Evolutionary conservation across 2,797 vertebrate species (phyloP).

Genomic region (Oceanodroma leucorhoa): DNA sequence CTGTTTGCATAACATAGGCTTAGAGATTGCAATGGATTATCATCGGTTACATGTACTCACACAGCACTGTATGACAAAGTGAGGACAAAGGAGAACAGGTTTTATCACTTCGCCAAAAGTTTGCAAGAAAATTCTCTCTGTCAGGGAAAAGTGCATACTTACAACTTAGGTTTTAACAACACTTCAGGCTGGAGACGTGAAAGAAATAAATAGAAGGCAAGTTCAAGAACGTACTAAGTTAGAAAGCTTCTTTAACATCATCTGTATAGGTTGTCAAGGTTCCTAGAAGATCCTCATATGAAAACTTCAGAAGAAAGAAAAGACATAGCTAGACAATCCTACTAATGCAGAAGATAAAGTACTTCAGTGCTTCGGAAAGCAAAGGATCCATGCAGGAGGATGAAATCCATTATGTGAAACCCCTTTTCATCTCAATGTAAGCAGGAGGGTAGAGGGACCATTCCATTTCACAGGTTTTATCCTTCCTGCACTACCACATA

Average conservation of each 20-base stretch:
- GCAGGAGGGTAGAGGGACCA: not conserved
- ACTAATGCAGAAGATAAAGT: not conserved
- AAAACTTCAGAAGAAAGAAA: not conserved
- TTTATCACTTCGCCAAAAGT: slow-evolving; percentile 1
- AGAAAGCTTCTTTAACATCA: not conserved
- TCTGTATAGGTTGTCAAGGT: not conserved
- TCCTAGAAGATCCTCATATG: not conserved
- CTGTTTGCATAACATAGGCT: not conserved
- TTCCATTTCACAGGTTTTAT: not conserved
- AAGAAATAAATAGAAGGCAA: slow-evolving; percentile 3
- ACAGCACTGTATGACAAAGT: not conserved
- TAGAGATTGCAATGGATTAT: not conserved
- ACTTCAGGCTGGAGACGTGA: not conserved
- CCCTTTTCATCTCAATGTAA: not conserved
- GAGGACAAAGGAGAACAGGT: not conserved
- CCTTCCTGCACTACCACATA: not conserved
- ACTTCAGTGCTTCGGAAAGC: not conserved
- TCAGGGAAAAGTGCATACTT: not conserved
- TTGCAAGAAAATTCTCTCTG: not conserved
- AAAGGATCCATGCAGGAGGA: not conserved
- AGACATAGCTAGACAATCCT: not conserved
- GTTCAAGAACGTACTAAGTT: not conserved
- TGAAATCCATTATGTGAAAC: not conserved
- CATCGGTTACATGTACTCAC: not conserved
- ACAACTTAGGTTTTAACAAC: not conserved